These are phyloP conservation scores for Arctopsyche grandis DNA, from an alignment of 1,140 invertebrate species.

Conservation along the genomic window DNA sequence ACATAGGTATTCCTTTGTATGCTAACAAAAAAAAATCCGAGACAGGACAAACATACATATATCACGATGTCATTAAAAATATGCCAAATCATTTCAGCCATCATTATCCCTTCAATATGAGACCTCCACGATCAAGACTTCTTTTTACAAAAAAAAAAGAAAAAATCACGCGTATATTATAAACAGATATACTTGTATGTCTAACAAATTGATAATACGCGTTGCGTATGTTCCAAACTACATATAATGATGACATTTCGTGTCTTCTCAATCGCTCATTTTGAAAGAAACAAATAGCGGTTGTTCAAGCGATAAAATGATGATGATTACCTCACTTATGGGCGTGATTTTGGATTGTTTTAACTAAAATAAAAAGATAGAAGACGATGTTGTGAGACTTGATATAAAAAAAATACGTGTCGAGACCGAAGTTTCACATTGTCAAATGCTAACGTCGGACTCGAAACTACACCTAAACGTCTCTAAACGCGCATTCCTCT, in stretches of 20 bases:
- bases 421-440: conserved; percentile 2
- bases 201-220: not conserved
- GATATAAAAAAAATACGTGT: conserved; percentile 3
- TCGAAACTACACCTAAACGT: conserved; percentile 8
- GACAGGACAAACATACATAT: conserved; percentile 1
- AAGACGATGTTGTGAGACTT: not conserved
- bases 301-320: not conserved
- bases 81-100: conserved; percentile 12
- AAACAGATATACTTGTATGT: not conserved
- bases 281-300: not conserved
- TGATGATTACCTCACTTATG: not conserved
- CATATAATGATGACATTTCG: conserved; percentile 7
- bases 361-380: conserved; percentile 17
- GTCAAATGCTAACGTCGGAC: not conserved
- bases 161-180: no score
- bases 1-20: not conserved
- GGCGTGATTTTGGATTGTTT: not conserved
- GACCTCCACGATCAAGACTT: not conserved
- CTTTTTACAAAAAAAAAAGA: not conserved
- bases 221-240: not conserved
- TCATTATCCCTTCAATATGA: not conserved
- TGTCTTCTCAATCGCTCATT: not conserved
- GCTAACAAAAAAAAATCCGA: not conserved
- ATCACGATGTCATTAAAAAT: conserved; percentile 18
- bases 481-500: not conserved